Base-by-base conservation (phyloP, 2,888 invertebrate genomes). In the Athalia cordata region DNA sequence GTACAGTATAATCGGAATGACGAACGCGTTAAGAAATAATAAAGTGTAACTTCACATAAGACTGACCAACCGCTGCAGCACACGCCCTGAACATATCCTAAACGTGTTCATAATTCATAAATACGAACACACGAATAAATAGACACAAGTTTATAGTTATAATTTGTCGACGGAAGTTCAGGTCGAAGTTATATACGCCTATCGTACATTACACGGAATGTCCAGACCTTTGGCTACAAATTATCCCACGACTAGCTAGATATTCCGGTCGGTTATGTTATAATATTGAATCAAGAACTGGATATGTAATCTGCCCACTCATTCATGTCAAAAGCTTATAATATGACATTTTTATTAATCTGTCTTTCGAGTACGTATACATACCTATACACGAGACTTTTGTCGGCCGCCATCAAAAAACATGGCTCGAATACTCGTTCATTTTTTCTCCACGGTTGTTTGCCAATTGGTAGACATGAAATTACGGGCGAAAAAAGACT, bases 91-190 rank as follows among this genome's bases (percentile, higher is more conserved):
- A 61, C 29, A 9, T 5, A 9, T 47, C 5, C n/a, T 47, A 7
- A 49, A 29, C 29, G 29, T 66, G 66, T 66, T 9, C 15, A 66
- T 66, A 66, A 66, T 66, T 66, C 13, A 43, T 55, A 68, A 7
- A 61, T 29, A 11, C 5, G 7, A 68, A 5, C 29, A 29, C 29
- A 29, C 29, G 29, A 29, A 29, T 29, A 29, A 29, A 29, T 29
- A 29, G 29, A 29, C 29, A 2, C 29, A 29, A 29, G 29, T 29
- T 29, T 29, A 29, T 29, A 29, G 29, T 29, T 29, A 68, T 68
- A 68, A 68, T 68, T 68, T 68, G 68, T 68, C 55, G 68, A 68
- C 55, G 68, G 43, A 68, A 52, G 68, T 68, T 68, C 6, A 68
- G 68, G 68, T 55, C 55, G 52, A 7, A 55, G 66, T 66, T 66